A percentile compares a stretch with the other conserved stretches of the same genome.
Conservation (phyloP, 1,140 invertebrate genomes). For the Lithobius niger region DNA sequence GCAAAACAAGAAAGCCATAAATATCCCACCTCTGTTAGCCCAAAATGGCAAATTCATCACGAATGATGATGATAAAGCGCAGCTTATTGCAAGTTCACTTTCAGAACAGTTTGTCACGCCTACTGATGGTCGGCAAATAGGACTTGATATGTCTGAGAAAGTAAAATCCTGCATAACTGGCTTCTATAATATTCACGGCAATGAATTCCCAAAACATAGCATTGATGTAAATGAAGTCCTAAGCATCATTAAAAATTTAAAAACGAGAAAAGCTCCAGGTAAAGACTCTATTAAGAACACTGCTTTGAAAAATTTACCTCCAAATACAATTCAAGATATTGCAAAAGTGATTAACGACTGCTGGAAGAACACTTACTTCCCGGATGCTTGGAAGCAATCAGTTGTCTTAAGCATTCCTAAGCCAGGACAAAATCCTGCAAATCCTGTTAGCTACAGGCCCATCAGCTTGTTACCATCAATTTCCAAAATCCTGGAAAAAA, state of each 20-base stretch:
- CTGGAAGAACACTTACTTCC: not conserved
- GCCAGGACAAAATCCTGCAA: not conserved
- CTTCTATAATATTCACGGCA: not conserved
- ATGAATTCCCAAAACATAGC: not conserved
- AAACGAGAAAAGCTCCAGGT: not conserved
- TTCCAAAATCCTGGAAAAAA: slow-evolving; percentile 3
- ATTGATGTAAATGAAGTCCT: not conserved
- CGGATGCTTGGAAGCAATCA: not conserved
- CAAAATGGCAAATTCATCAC: not conserved
- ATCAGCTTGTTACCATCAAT: slow-evolving; percentile 7
- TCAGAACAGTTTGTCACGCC: not conserved
- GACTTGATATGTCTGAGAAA: not conserved
- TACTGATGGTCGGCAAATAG: not conserved
- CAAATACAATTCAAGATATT: not conserved
- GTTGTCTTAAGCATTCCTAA: slow-evolving; percentile 6
- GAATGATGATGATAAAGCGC: not conserved
- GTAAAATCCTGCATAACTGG: not conserved
- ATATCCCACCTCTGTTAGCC: not conserved
- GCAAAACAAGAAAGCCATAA: no score
- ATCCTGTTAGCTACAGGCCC: not conserved
- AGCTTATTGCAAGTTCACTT: not conserved
- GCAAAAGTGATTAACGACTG: not conserved
- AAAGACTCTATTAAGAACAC: not conserved
- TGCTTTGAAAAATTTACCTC: not conserved
- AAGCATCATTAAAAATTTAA: not conserved